Percentiles rank a stretch among this genome's conserved stretches.
phyloP scores from a whole-genome alignment of 2,888 invertebrate species.

The Tachina fera region DNA sequence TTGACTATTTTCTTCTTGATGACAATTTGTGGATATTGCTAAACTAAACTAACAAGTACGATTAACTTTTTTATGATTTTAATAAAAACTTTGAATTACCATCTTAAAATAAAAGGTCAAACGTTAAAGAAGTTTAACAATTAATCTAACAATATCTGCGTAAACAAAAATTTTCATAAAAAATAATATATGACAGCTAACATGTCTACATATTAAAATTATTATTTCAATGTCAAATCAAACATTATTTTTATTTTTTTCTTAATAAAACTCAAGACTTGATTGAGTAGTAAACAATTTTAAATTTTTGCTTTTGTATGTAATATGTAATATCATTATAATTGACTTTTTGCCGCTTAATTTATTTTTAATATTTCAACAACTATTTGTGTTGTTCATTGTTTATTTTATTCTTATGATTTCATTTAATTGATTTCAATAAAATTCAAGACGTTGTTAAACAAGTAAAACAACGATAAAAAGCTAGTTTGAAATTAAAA shows the following conservation, averaged over 20 bases:
- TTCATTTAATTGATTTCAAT: slow-evolving; percentile 58
- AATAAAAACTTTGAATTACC: neutral
- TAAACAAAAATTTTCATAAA: neutral
- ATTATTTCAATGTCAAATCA: slow-evolving; percentile 14
- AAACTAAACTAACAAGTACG: too few species aligned
- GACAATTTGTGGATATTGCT: too few species aligned
- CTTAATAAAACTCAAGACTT: neutral
- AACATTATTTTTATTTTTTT: neutral
- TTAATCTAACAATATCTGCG: neutral
- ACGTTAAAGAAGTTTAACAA: neutral
- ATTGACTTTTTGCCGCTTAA: slow-evolving; percentile 21
- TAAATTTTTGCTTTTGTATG: neutral
- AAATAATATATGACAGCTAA: neutral
- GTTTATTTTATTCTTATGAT: slow-evolving; percentile 52
- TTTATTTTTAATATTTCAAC: slow-evolving; percentile 43
- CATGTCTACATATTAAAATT: neutral
- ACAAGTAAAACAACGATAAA: slow-evolving; percentile 34
- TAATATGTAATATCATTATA: slow-evolving; percentile 19
- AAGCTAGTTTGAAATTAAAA: slow-evolving; percentile 39
- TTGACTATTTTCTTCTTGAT: too few species aligned
- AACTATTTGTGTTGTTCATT: neutral
- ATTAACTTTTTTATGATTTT: too few species aligned
- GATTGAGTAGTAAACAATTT: slow-evolving; percentile 1
- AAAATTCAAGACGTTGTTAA: slow-evolving; percentile 33
- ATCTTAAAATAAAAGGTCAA: neutral